Percentiles rank a stretch among this genome's conserved stretches.
These are phyloP conservation scores for Pagrus major DNA, from an alignment of 2,113 vertebrate genomes.

Conservation along the genomic window DNA sequence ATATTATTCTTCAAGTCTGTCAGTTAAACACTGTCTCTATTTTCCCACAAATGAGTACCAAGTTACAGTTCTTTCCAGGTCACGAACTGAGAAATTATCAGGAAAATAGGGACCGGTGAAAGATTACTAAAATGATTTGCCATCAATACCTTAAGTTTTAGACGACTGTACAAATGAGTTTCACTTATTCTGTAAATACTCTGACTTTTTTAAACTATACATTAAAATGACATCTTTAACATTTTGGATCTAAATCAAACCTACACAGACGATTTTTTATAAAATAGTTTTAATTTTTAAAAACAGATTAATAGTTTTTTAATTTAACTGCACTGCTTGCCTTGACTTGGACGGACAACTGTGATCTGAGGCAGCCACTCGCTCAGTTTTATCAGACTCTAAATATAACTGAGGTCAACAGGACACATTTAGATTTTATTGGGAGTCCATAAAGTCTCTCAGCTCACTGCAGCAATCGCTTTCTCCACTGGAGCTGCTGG, in stretches of 20 bases:
- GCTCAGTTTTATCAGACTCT: constrained; percentile 13
- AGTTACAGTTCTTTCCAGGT: not conserved
- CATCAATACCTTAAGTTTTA: not conserved
- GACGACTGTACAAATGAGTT: not conserved
- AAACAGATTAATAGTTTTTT: not conserved
- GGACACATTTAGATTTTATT: constrained; percentile 21
- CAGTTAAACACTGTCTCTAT: not conserved
- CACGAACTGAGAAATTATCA: not conserved
- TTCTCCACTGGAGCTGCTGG: not conserved
- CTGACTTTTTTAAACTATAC: not conserved
- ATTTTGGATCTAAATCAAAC: not conserved
- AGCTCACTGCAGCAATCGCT: not conserved
- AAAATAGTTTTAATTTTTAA: not conserved
- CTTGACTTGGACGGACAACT: not conserved
- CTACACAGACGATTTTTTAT: not conserved
- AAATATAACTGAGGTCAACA: constrained; percentile 23
- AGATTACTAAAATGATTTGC: not conserved
- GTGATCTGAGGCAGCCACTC: not conserved
- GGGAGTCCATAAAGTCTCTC: not conserved
- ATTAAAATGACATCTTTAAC: not conserved
- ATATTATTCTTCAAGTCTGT: not conserved
- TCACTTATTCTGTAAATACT: not conserved
- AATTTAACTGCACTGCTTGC: not conserved
- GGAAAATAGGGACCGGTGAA: not conserved
- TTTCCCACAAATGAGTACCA: too few species aligned